Conservation (phyloP, 2,797 vertebrate species). For the Lepus oiostolus region DNA sequence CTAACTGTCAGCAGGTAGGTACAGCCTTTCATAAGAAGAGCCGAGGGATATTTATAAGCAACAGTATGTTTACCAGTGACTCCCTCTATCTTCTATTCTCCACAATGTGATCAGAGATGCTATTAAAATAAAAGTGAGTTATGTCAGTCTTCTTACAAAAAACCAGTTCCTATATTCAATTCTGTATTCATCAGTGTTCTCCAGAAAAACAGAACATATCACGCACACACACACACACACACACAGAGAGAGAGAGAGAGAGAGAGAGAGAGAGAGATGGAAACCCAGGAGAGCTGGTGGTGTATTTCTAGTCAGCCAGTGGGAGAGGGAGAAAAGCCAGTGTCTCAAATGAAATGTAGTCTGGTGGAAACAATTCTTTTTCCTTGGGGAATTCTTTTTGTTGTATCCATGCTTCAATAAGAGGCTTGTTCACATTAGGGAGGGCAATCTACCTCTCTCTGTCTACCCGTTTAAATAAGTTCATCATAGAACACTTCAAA, state of each 20-base stretch:
- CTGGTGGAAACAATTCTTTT: not conserved
- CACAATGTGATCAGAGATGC: not conserved
- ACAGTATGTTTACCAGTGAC: not conserved
- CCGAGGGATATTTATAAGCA: not conserved
- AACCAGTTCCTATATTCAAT: not conserved
- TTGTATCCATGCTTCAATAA: not conserved
- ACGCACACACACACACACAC: not conserved
- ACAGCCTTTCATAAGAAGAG: not conserved
- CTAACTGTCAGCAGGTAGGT: not conserved
- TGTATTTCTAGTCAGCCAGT: not conserved
- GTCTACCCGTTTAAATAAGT: not conserved
- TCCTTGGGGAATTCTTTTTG: not conserved
- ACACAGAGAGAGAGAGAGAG: not conserved
- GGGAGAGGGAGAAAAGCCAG: not conserved
- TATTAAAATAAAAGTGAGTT: slow-evolving; percentile 32
- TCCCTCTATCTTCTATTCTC: not conserved
- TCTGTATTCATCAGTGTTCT: not conserved
- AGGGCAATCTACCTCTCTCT: not conserved
- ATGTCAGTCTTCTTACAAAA: not conserved
- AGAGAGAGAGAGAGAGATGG: not conserved
- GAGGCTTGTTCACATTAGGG: not conserved
- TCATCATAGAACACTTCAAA: not conserved
- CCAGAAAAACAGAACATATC: not conserved
- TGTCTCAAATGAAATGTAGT: not conserved
- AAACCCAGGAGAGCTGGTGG: not conserved